Base-by-base conservation (phyloP, 2,797 vertebrate species). In the Chanos chanos region DNA sequence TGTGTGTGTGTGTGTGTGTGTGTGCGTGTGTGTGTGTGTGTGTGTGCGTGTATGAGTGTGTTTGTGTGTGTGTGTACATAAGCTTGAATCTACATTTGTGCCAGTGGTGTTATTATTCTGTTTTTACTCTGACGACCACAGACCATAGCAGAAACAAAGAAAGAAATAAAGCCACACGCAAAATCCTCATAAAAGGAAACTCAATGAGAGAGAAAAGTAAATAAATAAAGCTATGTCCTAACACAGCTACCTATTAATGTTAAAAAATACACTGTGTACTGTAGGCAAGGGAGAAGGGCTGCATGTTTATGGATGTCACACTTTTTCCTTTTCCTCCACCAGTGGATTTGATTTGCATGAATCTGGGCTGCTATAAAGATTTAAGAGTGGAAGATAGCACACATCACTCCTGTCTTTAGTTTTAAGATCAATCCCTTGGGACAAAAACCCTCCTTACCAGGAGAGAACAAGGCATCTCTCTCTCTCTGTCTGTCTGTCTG, bases 401-500 rank as follows among this genome's bases (percentile, higher is more conserved):
- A 48, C 70, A 50, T 56, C 64, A 50, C 45, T 59, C 22, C 19
- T 5, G 56, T 31, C n/a, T n/a, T 34, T 52, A 45, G 51, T 13
- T 45, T 68, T 27, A 44, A 49, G 37, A 41, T 61, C 47, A 18
- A 53, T 51, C 63, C 71, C 53, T 28, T 47, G 61, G 62, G 58
- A 66, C 77, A 63, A n/a, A 52, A 54, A 9, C 19, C 40, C 43
- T 2, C 4, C 8, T 40, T 40, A 12, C 40, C 39, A 7, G 13
- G 34, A 64, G 68, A 68, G 66, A 64, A 61, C 71, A 30, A 34
- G 64, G 55, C n/a, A n/a, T n/a, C n/a, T n/a, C n/a, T n/a, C n/a
- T n/a, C n/a, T n/a, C n/a, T n/a, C n/a, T n/a, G n/a, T n/a, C n/a
- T n/a, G n/a, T n/a, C n/a, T n/a, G n/a, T n/a, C n/a, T n/a, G n/a